Conservation (phyloP, 2,888 invertebrate genomes). For the Rhimphoctona megacephalus region DNA sequence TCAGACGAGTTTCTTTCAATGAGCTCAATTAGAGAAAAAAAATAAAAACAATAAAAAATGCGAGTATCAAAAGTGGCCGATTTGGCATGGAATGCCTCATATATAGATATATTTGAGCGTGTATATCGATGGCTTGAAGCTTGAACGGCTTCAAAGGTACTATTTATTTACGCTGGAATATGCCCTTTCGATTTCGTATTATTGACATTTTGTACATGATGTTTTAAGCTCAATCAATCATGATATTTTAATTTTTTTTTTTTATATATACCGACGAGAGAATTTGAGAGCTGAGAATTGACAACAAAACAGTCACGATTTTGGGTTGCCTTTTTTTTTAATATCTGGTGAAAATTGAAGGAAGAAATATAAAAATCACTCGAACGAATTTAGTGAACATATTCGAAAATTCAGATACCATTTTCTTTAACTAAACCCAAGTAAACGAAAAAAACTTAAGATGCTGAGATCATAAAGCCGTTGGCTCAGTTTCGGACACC, state of each 20-base stretch:
- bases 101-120: neutral
- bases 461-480: neutral
- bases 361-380: neutral
- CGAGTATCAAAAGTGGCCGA: too few relatives aligned
- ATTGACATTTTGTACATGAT: conserved; percentile 9
- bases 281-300: neutral
- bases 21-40: too few relatives aligned
- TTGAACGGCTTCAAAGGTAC: conserved; percentile 4
- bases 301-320: neutral
- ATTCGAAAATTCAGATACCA: neutral
- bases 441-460: neutral
- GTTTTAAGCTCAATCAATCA: neutral
- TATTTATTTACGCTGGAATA: neutral
- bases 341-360: neutral
- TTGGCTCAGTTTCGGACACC: neutral
- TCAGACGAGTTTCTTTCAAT: too few relatives aligned
- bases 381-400: too few relatives aligned
- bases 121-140: conserved; percentile 1
- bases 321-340: neutral
- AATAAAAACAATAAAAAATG: too few relatives aligned
- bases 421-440: neutral
- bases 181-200: conserved; percentile 20
- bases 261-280: neutral
- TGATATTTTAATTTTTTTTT: neutral
- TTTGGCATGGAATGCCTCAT: too few relatives aligned